phyloP scores from a whole-genome alignment of 2,113 vertebrate genomes.

The Cepphus grylle region DNA sequence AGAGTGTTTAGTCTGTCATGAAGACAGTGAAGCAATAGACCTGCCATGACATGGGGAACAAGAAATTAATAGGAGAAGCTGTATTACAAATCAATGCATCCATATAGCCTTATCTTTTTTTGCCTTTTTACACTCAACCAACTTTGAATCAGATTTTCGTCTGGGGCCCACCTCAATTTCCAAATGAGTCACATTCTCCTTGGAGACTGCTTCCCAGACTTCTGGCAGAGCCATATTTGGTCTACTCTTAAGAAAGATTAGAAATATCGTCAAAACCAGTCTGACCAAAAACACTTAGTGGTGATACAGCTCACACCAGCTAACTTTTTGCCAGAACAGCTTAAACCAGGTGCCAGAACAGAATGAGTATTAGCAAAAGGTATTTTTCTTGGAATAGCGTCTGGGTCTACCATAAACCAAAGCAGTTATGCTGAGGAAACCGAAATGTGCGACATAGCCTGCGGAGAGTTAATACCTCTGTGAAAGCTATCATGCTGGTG shows the following conservation, averaged over 20 bases:
- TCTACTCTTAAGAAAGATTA: constrained; percentile 48
- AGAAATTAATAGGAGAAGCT: neutral
- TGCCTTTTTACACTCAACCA: neutral
- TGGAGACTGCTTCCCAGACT: constrained; percentile 31
- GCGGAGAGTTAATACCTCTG: neutral
- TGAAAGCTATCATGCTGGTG: neutral
- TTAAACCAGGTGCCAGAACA: constrained; percentile 11
- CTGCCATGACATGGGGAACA: neutral
- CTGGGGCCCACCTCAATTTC: constrained; percentile 14
- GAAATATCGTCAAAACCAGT: constrained; percentile 33
- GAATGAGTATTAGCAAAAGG: constrained; percentile 25
- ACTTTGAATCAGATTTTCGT: constrained; percentile 20
- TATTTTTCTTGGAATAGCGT: constrained; percentile 6
- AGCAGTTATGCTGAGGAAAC: neutral
- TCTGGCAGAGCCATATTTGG: constrained; percentile 26
- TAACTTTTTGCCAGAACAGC: neutral
- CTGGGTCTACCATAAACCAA: neutral
- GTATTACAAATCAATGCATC: neutral
- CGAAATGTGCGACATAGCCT: neutral
- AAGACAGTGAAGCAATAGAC: neutral
- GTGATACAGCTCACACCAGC: constrained; percentile 10
- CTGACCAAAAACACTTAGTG: constrained; percentile 23
- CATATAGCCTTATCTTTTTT: constrained; percentile 31
- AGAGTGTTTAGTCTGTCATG: constrained; percentile 1
- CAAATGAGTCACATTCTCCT: constrained; percentile 35